A percentile compares a stretch with the other conserved stretches of the same genome.
Evolutionary conservation across 2,888 invertebrate genomes (phyloP).

Genomic region (Drosophila cracens): DNA sequence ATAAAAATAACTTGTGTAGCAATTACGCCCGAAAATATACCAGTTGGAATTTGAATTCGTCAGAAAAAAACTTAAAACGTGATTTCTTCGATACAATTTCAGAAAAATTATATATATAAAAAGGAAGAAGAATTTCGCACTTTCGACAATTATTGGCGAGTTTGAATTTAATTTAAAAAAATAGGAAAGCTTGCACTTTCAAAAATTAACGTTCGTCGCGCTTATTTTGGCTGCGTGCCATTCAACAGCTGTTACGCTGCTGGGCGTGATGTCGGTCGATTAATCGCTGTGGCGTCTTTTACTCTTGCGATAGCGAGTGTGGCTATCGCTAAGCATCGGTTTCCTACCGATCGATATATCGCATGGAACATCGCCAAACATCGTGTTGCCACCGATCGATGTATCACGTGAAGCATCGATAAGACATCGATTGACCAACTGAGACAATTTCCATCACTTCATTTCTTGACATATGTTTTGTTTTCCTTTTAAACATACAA

Average conservation of each 20-base stretch:
- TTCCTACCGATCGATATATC: not conserved
- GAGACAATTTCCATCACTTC: not conserved
- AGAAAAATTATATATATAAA: too few relatives aligned
- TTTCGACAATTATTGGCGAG: too few relatives aligned
- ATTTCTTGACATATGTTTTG: not conserved
- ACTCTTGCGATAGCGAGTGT: not conserved
- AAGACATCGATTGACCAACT: not conserved
- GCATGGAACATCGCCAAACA: not conserved
- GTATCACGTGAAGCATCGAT: not conserved
- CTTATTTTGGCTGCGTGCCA: not conserved
- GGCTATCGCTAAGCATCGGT: not conserved
- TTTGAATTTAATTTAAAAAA: too few relatives aligned
- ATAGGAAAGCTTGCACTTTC: not conserved
- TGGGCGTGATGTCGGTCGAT: not conserved
- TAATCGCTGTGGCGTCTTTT: not conserved
- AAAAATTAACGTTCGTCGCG: not conserved
- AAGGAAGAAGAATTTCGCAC: too few relatives aligned
- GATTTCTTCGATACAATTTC: too few relatives aligned
- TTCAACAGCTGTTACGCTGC: not conserved
- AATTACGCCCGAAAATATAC: too few relatives aligned
- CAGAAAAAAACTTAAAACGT: too few relatives aligned
- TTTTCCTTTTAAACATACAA: not conserved
- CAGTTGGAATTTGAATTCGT: too few relatives aligned
- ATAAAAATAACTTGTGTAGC: not conserved
- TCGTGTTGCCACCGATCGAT: not conserved